Conservation (phyloP, 1,140 invertebrate genomes). For the Maniola jurtina region DNA sequence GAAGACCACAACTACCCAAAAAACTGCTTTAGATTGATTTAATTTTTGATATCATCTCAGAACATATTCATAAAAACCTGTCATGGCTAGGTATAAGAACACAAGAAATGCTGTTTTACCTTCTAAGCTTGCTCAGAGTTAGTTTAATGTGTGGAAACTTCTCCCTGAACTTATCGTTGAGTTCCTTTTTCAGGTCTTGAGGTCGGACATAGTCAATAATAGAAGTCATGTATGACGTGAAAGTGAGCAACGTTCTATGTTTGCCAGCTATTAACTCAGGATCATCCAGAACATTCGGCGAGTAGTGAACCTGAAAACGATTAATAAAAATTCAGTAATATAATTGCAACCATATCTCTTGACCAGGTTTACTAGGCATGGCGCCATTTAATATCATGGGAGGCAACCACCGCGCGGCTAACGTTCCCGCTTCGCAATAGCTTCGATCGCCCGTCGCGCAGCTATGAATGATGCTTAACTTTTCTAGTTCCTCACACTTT, state of each 20-base stretch:
- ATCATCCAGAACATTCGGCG: slow-evolving; percentile 95
- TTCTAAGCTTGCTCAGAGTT: slow-evolving; percentile 97
- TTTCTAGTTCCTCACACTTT: no score
- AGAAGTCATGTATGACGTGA: slow-evolving; percentile 97
- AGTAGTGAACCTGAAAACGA: slow-evolving; percentile 81
- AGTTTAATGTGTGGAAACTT: slow-evolving; percentile 97
- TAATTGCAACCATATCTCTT: no score
- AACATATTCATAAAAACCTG: not conserved
- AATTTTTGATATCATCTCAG: not conserved
- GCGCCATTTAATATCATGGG: no score
- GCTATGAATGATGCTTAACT: no score
- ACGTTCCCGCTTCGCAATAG: no score
- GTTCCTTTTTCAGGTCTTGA: slow-evolving; percentile 97
- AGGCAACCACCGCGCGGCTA: no score
- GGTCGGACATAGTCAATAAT: slow-evolving; percentile 98
- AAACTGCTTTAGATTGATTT: not conserved
- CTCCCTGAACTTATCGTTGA: slow-evolving; percentile 98
- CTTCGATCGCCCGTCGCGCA: no score
- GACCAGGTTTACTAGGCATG: no score
- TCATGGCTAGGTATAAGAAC: no score
- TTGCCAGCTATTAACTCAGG: slow-evolving; percentile 97
- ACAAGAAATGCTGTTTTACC: slow-evolving; percentile 79
- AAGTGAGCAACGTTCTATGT: slow-evolving; percentile 95
- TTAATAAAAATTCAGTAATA: not conserved
- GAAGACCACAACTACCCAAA: no score